Evolutionary conservation across 2,113 vertebrate genomes (phyloP).

Genomic region (Nycticorax nycticorax): DNA sequence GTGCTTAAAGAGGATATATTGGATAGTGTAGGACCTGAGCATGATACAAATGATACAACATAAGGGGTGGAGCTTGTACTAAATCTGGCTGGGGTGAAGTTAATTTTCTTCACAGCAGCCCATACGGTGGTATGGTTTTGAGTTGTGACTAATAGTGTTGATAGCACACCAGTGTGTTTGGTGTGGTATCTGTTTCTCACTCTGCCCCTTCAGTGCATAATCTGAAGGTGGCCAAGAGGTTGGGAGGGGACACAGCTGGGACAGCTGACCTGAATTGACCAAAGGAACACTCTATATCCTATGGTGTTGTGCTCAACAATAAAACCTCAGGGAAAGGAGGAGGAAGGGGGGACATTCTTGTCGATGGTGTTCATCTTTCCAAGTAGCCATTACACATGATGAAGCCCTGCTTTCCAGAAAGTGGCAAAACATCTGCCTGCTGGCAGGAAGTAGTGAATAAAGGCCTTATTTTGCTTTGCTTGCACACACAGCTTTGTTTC

Average conservation of each 20-base stretch:
- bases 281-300: no score
- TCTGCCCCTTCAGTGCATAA: background rate
- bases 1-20: background rate
- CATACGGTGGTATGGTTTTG: background rate
- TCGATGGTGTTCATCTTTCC: background rate
- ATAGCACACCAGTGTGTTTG: background rate
- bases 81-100: background rate
- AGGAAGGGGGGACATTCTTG: accelerated
- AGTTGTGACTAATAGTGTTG: background rate
- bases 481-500: background rate
- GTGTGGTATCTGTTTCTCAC: background rate
- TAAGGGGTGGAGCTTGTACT: background rate
- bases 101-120: background rate
- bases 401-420: background rate
- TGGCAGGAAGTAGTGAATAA: background rate
- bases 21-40: background rate
- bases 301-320: background rate
- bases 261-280: accelerated
- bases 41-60: background rate
- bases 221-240: background rate
- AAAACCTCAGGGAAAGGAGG: background rate
- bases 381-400: background rate
- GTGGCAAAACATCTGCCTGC: background rate
- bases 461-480: background rate
- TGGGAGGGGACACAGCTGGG: background rate